Percentiles rank a stretch among this genome's conserved stretches.
Evolutionary conservation across 2,888 invertebrate species (phyloP).

Genomic region (Stenichneumon culpator): DNA sequence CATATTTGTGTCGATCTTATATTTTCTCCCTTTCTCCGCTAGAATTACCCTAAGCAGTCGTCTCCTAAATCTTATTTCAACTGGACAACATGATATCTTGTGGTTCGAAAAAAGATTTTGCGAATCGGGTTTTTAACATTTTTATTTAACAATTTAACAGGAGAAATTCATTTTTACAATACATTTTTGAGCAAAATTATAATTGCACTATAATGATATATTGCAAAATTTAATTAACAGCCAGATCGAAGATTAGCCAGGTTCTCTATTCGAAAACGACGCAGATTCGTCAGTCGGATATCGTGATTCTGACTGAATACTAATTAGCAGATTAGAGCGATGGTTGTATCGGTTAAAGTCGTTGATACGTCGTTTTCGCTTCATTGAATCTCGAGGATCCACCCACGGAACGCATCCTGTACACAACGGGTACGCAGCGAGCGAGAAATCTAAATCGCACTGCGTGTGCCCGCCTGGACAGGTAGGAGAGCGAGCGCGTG

Average conservation of each 20-base stretch:
- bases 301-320: slow-evolving; percentile 12
- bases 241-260: background rate
- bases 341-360: background rate
- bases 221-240: too few relatives aligned
- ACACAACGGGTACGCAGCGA: slow-evolving; percentile 15
- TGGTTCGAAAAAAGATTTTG: background rate
- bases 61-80: too few relatives aligned
- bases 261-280: background rate
- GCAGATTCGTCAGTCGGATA: background rate
- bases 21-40: too few relatives aligned
- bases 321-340: background rate
- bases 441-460: slow-evolving; percentile 15
- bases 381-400: background rate
- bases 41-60: too few relatives aligned
- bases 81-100: too few relatives aligned
- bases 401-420: background rate
- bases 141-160: background rate
- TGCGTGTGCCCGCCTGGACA: slow-evolving; percentile 62
- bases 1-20: too few relatives aligned
- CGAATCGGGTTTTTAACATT: background rate
- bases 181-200: background rate
- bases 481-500: slow-evolving; percentile 73
- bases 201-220: too few relatives aligned
- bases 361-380: background rate
- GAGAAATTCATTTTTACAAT: too few relatives aligned